Percentiles rank a stretch among this genome's conserved stretches.
phyloP scores from a whole-genome alignment of 2,113 vertebrate species.

The Scalopus aquaticus region DNA sequence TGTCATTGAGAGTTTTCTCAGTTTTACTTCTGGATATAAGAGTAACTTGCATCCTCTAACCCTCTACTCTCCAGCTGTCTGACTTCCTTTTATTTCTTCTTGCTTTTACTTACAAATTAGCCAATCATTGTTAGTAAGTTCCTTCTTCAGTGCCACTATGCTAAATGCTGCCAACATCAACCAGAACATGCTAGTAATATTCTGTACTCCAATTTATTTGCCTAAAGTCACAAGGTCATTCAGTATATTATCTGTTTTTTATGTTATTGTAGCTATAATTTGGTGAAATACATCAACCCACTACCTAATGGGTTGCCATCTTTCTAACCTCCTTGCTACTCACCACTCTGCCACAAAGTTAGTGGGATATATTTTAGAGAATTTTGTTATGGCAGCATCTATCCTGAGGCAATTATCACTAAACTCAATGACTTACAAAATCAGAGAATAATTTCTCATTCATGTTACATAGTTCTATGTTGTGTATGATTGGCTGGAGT shows the following conservation, averaged over 20 bases:
- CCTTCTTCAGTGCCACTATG: background rate
- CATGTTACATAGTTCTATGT: background rate
- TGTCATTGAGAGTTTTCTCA: background rate
- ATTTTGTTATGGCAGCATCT: background rate
- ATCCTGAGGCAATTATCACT: slow-evolving; percentile 1
- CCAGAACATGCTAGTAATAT: background rate
- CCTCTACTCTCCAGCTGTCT: background rate
- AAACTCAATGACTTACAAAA: background rate
- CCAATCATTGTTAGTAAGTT: background rate
- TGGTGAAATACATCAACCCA: background rate
- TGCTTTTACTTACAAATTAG: background rate
- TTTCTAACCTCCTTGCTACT: background rate
- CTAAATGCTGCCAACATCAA: background rate
- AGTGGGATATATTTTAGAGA: background rate
- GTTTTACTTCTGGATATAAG: background rate
- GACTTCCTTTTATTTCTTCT: background rate
- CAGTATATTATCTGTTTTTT: background rate
- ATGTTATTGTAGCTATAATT: background rate
- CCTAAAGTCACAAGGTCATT: background rate
- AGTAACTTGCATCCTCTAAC: background rate
- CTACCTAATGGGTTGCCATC: background rate
- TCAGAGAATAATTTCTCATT: background rate
- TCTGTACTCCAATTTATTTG: background rate
- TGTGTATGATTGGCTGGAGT: background rate
- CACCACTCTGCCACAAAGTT: background rate